Base-by-base conservation (phyloP, 2,797 vertebrate species). In the Chrysocyon brachyurus region DNA sequence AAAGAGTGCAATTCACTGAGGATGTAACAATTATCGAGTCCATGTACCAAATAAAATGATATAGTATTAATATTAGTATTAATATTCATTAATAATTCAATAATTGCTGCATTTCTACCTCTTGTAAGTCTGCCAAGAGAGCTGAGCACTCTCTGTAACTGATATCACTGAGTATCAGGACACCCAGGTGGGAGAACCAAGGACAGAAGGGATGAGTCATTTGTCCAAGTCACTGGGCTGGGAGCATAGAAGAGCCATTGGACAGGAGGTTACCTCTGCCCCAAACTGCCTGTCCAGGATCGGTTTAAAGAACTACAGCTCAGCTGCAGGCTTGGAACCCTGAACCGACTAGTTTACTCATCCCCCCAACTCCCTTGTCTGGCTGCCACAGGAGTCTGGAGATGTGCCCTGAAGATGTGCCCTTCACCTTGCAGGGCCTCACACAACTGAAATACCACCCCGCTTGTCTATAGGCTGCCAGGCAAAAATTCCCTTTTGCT, bases 101-200 rank as follows among this genome's bases (percentile, higher is more conserved):
- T 24, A 56, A 33, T 68, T 87, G 52, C 87, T 83, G 15, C n/a
- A 7, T 4, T 83, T 61, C 33, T 94, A 52, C 33, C 59, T 46
- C 19, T 63, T 72, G 9, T 33, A 84, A 52, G 15, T 31, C 24
- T 17, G 8, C 68, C 22, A 8, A 1, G 61, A 63, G 24, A 77
- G 21, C 9, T 31, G 3, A 49, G 22, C 17, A 4, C 8, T 70
- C 17, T 68, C 21, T 0, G 0, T 49, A 66, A 59, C 11, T 68
- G 40, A 77, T 83, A 21, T 82, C n/a, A 36, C 24, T 56, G 16
- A 56, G n/a, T 61, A 26, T 46, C 26, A 70, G 21, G 16, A 33
- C 5, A 9, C 64, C 57, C 28, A 26, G 31, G 6, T 63, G 68
- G n/a, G 68, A 28, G 56, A 15, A 49, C 72, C 21, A 33, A 66